A percentile compares a stretch with the other conserved stretches of the same genome.
Conservation (phyloP, 2,888 invertebrate species). For the Ashinkailepas kermadecensis region DNA sequence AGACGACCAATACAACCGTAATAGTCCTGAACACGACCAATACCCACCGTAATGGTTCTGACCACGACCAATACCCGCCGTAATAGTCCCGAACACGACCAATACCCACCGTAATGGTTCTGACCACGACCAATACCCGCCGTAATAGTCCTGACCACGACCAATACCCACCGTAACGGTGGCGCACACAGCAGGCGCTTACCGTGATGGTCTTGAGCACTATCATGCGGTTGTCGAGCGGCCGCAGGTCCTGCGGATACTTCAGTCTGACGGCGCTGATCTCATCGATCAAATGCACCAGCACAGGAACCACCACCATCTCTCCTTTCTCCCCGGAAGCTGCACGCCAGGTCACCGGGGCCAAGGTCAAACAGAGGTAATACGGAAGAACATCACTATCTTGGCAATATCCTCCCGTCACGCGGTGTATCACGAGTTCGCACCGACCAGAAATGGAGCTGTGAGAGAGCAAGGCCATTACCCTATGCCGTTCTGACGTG, state of each 20-base stretch:
- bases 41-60: slow-evolving; percentile 59
- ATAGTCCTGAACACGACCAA: slow-evolving; percentile 74
- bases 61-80: slow-evolving; percentile 55
- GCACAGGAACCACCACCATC: slow-evolving; percentile 78
- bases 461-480: too few species aligned
- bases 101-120: too few species aligned
- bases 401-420: too few species aligned
- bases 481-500: too few species aligned
- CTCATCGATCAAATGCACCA: slow-evolving; percentile 70
- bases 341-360: slow-evolving; percentile 41
- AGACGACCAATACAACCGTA: slow-evolving; percentile 41
- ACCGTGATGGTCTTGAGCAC: slow-evolving; percentile 70
- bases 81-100: too few species aligned
- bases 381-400: too few species aligned
- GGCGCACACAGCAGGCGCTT: slow-evolving; percentile 1
- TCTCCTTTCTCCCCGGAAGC: slow-evolving; percentile 61
- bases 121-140: too few species aligned
- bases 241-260: slow-evolving; percentile 81
- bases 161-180: too few species aligned
- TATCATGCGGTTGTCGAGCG: slow-evolving; percentile 72
- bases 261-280: slow-evolving; percentile 84
- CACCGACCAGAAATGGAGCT: too few species aligned
- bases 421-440: too few species aligned
- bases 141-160: too few species aligned
- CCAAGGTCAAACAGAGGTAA: slow-evolving; percentile 31